Base-by-base conservation (phyloP, 2,113 vertebrate species). In the Sitta europaea region DNA sequence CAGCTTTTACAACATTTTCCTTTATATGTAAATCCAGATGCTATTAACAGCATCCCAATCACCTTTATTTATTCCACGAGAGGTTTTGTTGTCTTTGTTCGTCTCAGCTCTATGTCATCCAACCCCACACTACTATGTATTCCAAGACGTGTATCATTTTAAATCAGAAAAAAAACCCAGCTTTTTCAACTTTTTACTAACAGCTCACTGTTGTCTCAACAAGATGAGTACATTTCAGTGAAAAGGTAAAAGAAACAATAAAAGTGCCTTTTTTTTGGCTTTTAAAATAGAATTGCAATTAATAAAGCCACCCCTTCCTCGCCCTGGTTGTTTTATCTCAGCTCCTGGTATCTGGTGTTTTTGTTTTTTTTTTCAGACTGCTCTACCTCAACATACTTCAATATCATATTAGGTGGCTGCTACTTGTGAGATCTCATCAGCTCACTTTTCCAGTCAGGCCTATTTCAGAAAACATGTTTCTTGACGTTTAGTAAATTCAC, bases 1-100 rank as follows among this genome's bases (percentile, higher is more conserved):
- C 1, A 50, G 48, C 8, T 63, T 94, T 94, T 94, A 85, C 73
- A 79, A 86, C 53, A 51, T 92, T 83, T 94, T 67, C 50, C 53
- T 85, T 91, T 68, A 87, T 55, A 73, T 36, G 53, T 28, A 74
- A 77, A 65, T 84, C 78, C 51, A 92, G 82, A 84, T 19, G 80
- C 40, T 51, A 48, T 85, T 77, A 86, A 43, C 57, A 68, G 35
- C 12, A 45, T 76, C 45, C 45, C 63, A 76, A 14, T 43, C 3
- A 11, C 66, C 81, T 51, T 58, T 47, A 43, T 36, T 50, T 61
- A 77, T 61, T 91, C 61, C 21, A 38, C 12, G 2, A 13, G 3
- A 5, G 5, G 13, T 73, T 67, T 48, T 68, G 23, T 53, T 75
- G 27, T 57, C 28, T 51, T 67, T 63, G 59, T 81, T 53, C 35